Base-by-base conservation (phyloP, 2,797 vertebrate genomes). In the Geranospiza caerulescens region DNA sequence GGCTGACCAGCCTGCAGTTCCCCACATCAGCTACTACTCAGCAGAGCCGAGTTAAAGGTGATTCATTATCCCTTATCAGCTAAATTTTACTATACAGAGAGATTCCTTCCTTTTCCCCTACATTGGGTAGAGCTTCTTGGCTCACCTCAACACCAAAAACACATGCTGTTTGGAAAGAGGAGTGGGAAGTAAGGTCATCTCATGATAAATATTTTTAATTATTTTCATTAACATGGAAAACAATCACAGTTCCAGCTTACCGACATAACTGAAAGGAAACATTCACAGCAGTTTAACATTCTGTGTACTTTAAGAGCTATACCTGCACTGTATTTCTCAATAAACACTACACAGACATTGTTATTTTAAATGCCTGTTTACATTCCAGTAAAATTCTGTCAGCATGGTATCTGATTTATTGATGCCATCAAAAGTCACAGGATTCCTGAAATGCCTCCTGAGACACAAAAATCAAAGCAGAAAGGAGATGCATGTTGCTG, bases 61-160 rank as follows among this genome's bases (percentile, higher is more conserved):
- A 97, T 92, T 92, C 96, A 91, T 95, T 95, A 91, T 74, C 94
- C 87, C 92, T 96, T 96, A 96, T 96, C 96, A 97, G 96, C 89
- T 73, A 1, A 55, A 78, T 91, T 94, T 85, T 85, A 83, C 94
- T 82, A 89, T 87, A 62, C 81, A 94, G 92, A 96, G 74, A 92
- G 95, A 97, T 97, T 96, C 96, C 84, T 96, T 89, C 96, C 96
- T 96, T 95, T 96, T 96, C 92, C 94, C 94, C 95, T 96, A 92
- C 78, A 95, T 89, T 6, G 22, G 36, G 58, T 12, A 84, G 81
- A 27, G 95, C 67, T 92, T n/a, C 88, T 86, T 52, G 62, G 84
- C 87, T 93, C 92, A 89, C 82, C 92, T 87, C 89, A 52, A 9
- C 44, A 7, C 60, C n/a, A 56, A 74, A 50, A 92, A 34, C 83